Base-by-base conservation (phyloP, 1,140 invertebrate genomes). In the Hyposmocoma kahamanoa region DNA sequence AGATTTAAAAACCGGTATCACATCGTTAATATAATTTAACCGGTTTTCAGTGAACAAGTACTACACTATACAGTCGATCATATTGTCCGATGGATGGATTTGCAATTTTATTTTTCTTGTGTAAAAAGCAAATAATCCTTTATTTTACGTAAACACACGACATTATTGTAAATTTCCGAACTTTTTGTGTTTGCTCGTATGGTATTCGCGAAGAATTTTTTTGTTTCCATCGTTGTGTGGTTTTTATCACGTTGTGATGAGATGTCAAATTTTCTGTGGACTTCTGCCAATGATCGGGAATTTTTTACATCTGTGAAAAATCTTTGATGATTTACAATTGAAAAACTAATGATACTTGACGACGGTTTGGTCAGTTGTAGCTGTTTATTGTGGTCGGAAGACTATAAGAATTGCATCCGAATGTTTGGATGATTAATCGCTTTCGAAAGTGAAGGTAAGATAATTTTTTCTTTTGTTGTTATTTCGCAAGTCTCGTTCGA, bases 241-340 rank as follows among this genome's bases (percentile, higher is more conserved):
- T n/a, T n/a, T 26, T 26, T 11, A 52, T 72, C 61, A 72, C 59
- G 63, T 62, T 72, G 64, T 65, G 60, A 73, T 70, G 70, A 81
- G 77, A 78, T 70, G 79, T 83, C 77, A 83, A 71, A 80, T 65
- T 72, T 75, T 77, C 69, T 62, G 67, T 83, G 73, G 72, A 75
- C 66, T 68, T 43, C 60, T 73, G 76, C 69, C 75, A 81, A 72
- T 72, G 64, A 59, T 62, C 54, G 60, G 67, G 59, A 69, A 69
- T 71, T 69, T 65, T 68, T 66, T 54, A 56, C 67, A 48, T 59
- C 10, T 63, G 61, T 57, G 64, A 69, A 56, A 65, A n/a, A 67
- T 59, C 64, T 67, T 53, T 63, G 59, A 68, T 71, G 69, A 26
- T 22, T 43, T 64, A 64, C 56, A 47, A 47, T 57, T 50, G 30